Evolutionary conservation across 2,113 vertebrate genomes (phyloP), one percentile per base, ranked within the genome.

Genomic region (Neomonachus schauinslandi): DNA sequence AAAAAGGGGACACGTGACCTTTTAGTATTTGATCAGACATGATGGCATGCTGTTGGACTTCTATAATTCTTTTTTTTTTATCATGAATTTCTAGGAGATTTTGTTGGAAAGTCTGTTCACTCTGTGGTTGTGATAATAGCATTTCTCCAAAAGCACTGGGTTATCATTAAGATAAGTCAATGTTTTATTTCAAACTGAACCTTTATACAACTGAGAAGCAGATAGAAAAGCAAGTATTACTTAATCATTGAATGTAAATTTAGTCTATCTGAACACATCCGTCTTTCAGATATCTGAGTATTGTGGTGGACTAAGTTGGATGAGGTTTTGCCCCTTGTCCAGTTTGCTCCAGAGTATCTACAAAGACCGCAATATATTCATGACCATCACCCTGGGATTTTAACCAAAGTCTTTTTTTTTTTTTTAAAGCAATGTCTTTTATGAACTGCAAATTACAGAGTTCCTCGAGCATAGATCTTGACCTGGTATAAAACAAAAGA

Each of bases 21-120:
- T 97, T 96, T 79, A 92, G 77, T 93, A 94, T 31, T 94, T 84
- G 59, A 93, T 86, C 46, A 89, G 63, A 93, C 91, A 69, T 82
- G 18, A 71, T 90, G 31, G 59, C 36, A 13, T 65, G 18, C 15
- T 74, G 3, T 33, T 59, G 22, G 67, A 59, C 33, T 90, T 49
- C 26, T 86, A 1, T 26, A 33, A 57, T 89, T 65, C 1, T 28
- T 92, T 97, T 59, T 90, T 97, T 67, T 85, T 71, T 39, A 77
- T 90, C 63, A 57, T 18, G 33, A 87, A 28, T 95, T 90, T 65
- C 57, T 72, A 5, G 92, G 46, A 28, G 13, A 79, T n/a, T 39
- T 11, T 92, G 4, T 79, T 93, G 26, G 42, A 14, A 77, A 69
- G 8, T 74, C 24, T 7, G 11, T 77, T 94, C 21, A 49, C 28